Evolutionary conservation across 2,113 vertebrate genomes (phyloP).

Genomic region (Hemichromis elongatus): DNA sequence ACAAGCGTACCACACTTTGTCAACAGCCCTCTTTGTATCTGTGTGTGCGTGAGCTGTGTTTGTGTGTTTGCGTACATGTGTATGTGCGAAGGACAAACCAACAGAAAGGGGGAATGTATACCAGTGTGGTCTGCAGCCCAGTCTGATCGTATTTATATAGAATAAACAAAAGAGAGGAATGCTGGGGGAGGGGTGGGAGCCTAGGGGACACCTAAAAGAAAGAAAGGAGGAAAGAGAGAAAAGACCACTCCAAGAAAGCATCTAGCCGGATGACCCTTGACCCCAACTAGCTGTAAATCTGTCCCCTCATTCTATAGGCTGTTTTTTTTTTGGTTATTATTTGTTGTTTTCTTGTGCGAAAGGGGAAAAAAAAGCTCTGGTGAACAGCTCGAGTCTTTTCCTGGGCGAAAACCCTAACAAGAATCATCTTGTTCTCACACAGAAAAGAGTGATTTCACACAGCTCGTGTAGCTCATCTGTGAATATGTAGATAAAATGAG

Average conservation of each 20-base stretch:
- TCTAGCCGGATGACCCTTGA: slow-evolving; percentile 66
- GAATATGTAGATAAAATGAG: not conserved
- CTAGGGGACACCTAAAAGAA: slow-evolving; percentile 63
- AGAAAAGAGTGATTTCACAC: not conserved
- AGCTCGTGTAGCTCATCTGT: not conserved
- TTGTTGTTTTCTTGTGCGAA: slow-evolving; percentile 41
- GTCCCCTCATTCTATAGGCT: slow-evolving; percentile 54
- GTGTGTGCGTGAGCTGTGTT: slow-evolving; percentile 14
- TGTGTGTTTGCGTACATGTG: slow-evolving; percentile 46
- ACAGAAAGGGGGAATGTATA: slow-evolving; percentile 44
- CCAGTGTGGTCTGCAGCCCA: slow-evolving; percentile 39
- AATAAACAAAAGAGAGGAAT: slow-evolving; percentile 75
- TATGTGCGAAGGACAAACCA: slow-evolving; percentile 52
- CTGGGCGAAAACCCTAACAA: slow-evolving; percentile 4
- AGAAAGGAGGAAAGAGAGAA: slow-evolving; percentile 67
- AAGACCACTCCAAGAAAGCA: slow-evolving; percentile 72
- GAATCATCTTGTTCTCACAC: slow-evolving; percentile 23
- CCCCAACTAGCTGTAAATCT: slow-evolving; percentile 75
- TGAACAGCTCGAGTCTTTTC: slow-evolving; percentile 13
- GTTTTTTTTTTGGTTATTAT: slow-evolving; percentile 18
- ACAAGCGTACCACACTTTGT: slow-evolving; percentile 36
- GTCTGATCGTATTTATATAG: slow-evolving; percentile 70
- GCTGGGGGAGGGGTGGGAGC: slow-evolving; percentile 70
- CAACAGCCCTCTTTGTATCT: slow-evolving; percentile 49
- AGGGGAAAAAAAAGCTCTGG: slow-evolving; percentile 9